Conservation (phyloP, 2,888 invertebrate species). For the Labia minor region DNA sequence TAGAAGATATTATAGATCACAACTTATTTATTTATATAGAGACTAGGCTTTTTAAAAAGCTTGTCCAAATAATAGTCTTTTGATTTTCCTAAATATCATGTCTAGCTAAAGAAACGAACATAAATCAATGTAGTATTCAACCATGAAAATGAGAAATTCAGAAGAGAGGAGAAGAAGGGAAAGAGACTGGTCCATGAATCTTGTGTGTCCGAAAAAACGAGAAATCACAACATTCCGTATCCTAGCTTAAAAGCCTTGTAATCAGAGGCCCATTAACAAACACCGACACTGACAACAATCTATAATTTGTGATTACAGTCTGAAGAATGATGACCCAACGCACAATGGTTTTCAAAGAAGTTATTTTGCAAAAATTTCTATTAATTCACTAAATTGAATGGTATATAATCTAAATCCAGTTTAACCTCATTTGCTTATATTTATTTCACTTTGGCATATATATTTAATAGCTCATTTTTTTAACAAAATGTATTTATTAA, state of each 20-base stretch:
- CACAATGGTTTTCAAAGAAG: too few relatives aligned
- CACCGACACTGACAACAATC: not conserved
- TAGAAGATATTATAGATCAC: not conserved
- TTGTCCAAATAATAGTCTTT: not conserved
- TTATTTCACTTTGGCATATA: too few relatives aligned
- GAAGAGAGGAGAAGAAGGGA: too few relatives aligned
- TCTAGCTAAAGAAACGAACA: not conserved
- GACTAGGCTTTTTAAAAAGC: too few relatives aligned
- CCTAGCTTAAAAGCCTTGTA: not conserved
- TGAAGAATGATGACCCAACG: not conserved
- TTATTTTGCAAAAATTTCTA: too few relatives aligned
- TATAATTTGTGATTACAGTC: not conserved
- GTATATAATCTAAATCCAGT: too few relatives aligned
- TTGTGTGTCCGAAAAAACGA: not conserved
- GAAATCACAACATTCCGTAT: not conserved
- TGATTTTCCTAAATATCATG: not conserved
- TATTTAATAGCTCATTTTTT: too few relatives aligned
- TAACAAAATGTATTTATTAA: too few relatives aligned
- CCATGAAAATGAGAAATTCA: not conserved
- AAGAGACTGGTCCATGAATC: not conserved
- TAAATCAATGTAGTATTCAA: not conserved
- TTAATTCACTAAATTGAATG: too few relatives aligned
- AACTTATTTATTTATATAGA: too few relatives aligned
- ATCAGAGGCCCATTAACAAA: not conserved
- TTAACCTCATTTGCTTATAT: too few relatives aligned